A percentile compares a stretch with the other conserved stretches of the same genome.
Conservation (phyloP, 2,113 vertebrate genomes). For the Neolamprologus caudopunctatus region DNA sequence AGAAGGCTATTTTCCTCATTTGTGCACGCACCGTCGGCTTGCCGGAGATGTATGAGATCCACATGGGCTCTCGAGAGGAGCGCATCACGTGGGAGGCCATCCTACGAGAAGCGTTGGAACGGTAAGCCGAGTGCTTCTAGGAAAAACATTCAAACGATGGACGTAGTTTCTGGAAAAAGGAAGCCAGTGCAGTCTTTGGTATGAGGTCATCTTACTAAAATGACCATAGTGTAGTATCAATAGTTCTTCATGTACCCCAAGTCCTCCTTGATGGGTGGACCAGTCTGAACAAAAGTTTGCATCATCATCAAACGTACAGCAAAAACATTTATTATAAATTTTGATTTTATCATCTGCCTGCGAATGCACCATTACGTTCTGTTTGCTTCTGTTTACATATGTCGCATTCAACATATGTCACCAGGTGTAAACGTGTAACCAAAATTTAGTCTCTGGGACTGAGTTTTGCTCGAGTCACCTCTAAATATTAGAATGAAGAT, state of each 20-base stretch:
- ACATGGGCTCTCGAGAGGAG: constrained; percentile 80
- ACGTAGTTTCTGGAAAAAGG: background rate
- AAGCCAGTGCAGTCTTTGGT: background rate
- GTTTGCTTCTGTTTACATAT: background rate
- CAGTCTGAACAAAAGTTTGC: background rate
- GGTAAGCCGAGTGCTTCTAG: constrained; percentile 50
- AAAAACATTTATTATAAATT: background rate
- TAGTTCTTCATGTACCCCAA: background rate
- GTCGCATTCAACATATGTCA: background rate
- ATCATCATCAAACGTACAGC: background rate
- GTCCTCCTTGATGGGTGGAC: background rate
- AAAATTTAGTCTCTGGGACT: background rate
- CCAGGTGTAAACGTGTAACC: background rate
- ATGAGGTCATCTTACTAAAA: background rate
- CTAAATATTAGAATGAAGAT: background rate
- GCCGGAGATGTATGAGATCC: constrained; percentile 91
- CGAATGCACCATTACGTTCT: background rate
- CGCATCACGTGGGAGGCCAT: constrained; percentile 77
- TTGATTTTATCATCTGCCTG: background rate
- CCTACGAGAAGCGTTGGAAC: constrained; percentile 81
- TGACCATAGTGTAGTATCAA: background rate
- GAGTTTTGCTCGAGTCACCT: background rate
- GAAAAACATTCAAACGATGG: background rate
- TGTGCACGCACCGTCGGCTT: constrained; percentile 71
- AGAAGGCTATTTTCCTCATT: constrained; percentile 90